phyloP scores from a whole-genome alignment of 2,113 vertebrate genomes.

The Myodes glareolus region DNA sequence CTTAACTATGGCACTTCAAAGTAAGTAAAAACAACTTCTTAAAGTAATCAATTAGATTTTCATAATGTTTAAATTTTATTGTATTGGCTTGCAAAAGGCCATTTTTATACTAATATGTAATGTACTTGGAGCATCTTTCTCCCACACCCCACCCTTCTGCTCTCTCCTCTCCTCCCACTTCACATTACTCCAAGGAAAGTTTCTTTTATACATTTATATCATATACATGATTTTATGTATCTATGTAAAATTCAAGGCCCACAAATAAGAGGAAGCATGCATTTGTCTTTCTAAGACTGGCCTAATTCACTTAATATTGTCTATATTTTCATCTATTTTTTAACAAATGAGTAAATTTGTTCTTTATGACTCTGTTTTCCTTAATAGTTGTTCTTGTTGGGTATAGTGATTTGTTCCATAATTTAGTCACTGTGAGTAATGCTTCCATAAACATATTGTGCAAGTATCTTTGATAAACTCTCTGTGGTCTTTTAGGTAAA shows the following conservation, averaged over 20 bases:
- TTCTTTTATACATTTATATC: neutral
- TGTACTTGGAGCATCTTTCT: neutral
- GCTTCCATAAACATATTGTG: neutral
- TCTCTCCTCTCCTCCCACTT: neutral
- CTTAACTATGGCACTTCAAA: neutral
- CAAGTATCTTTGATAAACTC: neutral
- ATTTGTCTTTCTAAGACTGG: neutral
- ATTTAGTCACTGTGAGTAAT: neutral
- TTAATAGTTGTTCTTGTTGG: neutral
- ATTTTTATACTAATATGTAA: neutral
- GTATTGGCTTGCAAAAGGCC: neutral
- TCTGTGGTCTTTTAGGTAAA: neutral
- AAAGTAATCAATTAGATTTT: neutral
- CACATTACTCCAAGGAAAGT: neutral
- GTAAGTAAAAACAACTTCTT: neutral
- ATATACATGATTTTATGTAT: neutral
- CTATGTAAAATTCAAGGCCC: neutral
- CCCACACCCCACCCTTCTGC: neutral
- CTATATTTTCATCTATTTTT: neutral
- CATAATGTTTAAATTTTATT: neutral
- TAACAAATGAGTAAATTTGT: neutral
- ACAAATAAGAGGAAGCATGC: neutral
- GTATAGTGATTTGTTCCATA: neutral
- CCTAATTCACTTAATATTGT: neutral
- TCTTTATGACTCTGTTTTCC: neutral